These are phyloP conservation scores for Amblyjoppa fuscipennis DNA, from an alignment of 2,888 invertebrate species.

Conservation along the genomic window DNA sequence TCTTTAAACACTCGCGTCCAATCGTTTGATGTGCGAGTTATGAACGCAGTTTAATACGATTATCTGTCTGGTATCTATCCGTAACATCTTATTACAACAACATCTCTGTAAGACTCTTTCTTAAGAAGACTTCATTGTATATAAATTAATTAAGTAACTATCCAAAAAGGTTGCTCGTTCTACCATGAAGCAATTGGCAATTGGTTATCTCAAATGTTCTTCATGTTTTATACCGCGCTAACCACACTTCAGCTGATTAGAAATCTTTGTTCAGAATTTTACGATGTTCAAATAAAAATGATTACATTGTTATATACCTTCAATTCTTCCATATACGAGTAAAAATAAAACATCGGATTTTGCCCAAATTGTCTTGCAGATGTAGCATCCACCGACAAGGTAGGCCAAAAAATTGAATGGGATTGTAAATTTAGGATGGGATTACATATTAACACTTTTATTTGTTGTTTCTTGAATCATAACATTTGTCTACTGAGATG, in stretches of 20 bases:
- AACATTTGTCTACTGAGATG: slow-evolving; percentile 62
- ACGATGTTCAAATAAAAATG: slow-evolving; percentile 65
- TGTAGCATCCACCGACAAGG: background rate
- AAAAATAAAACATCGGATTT: no score
- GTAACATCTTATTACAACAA: slow-evolving; percentile 14
- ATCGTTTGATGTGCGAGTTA: slow-evolving; percentile 25
- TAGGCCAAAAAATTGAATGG: background rate
- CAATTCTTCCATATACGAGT: background rate
- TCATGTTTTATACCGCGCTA: slow-evolving; percentile 34
- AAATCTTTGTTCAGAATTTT: slow-evolving; percentile 49
- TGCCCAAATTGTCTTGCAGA: background rate
- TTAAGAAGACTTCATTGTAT: slow-evolving; percentile 50
- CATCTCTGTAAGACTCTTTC: slow-evolving; percentile 42
- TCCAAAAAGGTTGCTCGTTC: slow-evolving; percentile 23
- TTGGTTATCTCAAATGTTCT: slow-evolving; percentile 10
- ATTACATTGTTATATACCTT: slow-evolving; percentile 59
- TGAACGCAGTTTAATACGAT: slow-evolving; percentile 37
- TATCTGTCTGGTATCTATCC: slow-evolving; percentile 25
- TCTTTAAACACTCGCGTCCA: slow-evolving; percentile 22
- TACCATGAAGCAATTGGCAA: slow-evolving; percentile 7
- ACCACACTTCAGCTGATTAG: slow-evolving; percentile 38
- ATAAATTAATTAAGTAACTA: slow-evolving; percentile 64
- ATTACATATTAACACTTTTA: slow-evolving; percentile 45
- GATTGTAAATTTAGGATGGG: background rate
- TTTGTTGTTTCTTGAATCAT: slow-evolving; percentile 47